Evolutionary conservation across 2,797 vertebrate species (phyloP).

Genomic region (Margarornis squamiger): DNA sequence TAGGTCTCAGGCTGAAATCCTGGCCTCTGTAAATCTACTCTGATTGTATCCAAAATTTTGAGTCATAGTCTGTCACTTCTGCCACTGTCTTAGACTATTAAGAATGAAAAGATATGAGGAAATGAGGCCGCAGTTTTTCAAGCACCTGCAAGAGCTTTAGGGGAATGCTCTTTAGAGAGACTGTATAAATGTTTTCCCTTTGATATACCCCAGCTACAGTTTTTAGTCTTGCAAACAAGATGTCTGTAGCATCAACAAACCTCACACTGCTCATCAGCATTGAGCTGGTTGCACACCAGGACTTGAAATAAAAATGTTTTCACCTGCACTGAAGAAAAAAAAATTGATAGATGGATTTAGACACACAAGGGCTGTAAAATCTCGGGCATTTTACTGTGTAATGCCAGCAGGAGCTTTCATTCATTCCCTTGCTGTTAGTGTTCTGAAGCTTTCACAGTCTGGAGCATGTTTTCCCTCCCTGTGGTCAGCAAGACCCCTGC

Average conservation of each 20-base stretch:
- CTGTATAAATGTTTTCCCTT: neutral
- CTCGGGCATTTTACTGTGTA: neutral
- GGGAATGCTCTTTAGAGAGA: neutral
- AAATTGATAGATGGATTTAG: neutral
- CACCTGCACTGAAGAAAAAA: neutral
- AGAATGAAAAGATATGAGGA: neutral
- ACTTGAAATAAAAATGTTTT: neutral
- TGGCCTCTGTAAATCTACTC: neutral
- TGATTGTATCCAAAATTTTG: neutral
- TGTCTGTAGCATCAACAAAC: neutral
- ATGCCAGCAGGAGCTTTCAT: neutral
- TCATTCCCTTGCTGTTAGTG: neutral
- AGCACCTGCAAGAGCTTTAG: neutral
- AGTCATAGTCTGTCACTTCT: neutral
- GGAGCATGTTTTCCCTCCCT: neutral
- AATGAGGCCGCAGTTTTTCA: neutral
- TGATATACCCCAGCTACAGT: neutral
- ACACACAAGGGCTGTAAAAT: neutral
- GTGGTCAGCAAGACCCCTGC: neutral
- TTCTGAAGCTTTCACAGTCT: neutral
- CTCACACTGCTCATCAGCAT: neutral
- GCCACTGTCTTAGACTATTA: neutral
- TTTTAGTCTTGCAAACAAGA: neutral
- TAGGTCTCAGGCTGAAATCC: neutral
- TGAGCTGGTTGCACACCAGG: neutral